A percentile compares a stretch with the other conserved stretches of the same genome.
phyloP scores from a whole-genome alignment of 2,888 invertebrate genomes.

The Hypomecis atomaria region DNA sequence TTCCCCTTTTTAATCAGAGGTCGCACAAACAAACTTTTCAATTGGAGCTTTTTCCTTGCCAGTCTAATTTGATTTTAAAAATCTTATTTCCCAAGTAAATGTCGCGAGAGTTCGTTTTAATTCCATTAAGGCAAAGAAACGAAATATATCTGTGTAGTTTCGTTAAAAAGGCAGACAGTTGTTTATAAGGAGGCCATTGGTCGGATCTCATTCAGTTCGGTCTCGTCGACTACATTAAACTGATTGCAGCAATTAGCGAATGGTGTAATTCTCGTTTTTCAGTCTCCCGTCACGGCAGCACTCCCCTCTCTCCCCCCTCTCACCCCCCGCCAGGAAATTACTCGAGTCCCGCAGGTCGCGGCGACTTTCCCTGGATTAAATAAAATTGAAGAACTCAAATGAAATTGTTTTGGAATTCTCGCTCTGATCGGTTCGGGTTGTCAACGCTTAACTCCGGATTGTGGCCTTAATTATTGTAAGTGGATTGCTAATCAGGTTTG shows the following conservation, averaged over 20 bases:
- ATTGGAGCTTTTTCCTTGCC: slow-evolving; percentile 21
- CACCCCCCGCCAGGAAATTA: slow-evolving; percentile 72
- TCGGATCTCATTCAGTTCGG: slow-evolving; percentile 68
- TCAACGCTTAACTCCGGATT: slow-evolving; percentile 61
- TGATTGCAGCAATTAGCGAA: slow-evolving; percentile 84
- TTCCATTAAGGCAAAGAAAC: slow-evolving; percentile 32
- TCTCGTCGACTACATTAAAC: slow-evolving; percentile 82
- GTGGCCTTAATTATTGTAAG: slow-evolving; percentile 72
- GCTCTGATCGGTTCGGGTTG: slow-evolving; percentile 67
- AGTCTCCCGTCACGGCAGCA: slow-evolving; percentile 49
- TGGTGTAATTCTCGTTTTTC: slow-evolving; percentile 83
- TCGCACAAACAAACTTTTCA: slow-evolving; percentile 29
- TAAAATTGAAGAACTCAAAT: slow-evolving; percentile 78
- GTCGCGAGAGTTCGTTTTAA: slow-evolving; percentile 35
- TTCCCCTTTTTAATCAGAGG: slow-evolving; percentile 24
- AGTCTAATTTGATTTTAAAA: slow-evolving; percentile 33
- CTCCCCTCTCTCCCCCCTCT: slow-evolving; percentile 50
- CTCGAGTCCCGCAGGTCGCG: slow-evolving; percentile 75
- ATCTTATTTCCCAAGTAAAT: slow-evolving; percentile 33
- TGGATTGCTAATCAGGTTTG: slow-evolving; percentile 71
- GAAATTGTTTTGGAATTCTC: slow-evolving; percentile 77
- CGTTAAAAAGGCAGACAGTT: slow-evolving; percentile 53
- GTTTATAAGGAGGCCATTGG: slow-evolving; percentile 69
- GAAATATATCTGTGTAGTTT: slow-evolving; percentile 34
- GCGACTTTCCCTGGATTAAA: slow-evolving; percentile 75